These are phyloP conservation scores for Ctenochaetus hawaiiensis DNA, from an alignment of 2,797 vertebrate genomes.

Conservation along the genomic window DNA sequence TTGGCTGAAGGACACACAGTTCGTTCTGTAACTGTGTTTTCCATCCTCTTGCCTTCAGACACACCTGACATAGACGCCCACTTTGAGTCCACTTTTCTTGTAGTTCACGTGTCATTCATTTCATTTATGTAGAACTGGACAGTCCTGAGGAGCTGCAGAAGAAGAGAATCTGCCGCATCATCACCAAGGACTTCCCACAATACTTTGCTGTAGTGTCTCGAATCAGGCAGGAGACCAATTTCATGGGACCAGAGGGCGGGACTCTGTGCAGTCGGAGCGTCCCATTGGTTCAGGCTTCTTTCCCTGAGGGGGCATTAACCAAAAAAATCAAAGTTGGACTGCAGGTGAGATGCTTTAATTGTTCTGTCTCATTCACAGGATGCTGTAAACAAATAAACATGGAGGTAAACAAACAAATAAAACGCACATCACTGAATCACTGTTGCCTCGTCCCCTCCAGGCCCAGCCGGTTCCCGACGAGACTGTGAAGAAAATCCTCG, in stretches of 20 bases:
- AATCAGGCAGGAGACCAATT: conserved; percentile 97
- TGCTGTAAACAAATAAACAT: not conserved
- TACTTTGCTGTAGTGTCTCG: conserved; percentile 99
- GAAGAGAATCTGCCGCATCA: conserved; percentile 97
- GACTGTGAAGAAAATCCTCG: conserved; percentile 94
- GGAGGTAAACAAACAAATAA: no score
- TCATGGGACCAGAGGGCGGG: conserved; percentile 97
- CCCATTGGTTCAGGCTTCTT: conserved; percentile 93
- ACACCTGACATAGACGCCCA: no score
- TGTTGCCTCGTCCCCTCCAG: conserved; percentile 68
- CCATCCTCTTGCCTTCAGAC: not conserved
- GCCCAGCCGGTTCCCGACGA: conserved; percentile 97
- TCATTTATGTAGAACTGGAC: conserved; percentile 85
- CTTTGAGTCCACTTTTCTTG: no score
- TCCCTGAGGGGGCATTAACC: conserved; percentile 96
- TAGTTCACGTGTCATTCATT: not conserved
- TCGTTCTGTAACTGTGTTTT: no score
- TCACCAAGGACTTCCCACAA: conserved; percentile 98
- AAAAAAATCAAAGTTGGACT: conserved; percentile 98
- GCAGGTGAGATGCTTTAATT: conserved; percentile 87
- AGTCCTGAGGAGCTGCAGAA: conserved; percentile 93
- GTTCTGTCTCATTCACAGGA: not conserved
- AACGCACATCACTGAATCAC: not conserved
- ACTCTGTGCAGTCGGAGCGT: conserved; percentile 93
- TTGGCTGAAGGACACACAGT: no score